A percentile compares a stretch with the other conserved stretches of the same genome.
These are phyloP conservation scores for Anabacerthia variegaticeps DNA, from an alignment of 2,797 vertebrate species.

Conservation along the genomic window DNA sequence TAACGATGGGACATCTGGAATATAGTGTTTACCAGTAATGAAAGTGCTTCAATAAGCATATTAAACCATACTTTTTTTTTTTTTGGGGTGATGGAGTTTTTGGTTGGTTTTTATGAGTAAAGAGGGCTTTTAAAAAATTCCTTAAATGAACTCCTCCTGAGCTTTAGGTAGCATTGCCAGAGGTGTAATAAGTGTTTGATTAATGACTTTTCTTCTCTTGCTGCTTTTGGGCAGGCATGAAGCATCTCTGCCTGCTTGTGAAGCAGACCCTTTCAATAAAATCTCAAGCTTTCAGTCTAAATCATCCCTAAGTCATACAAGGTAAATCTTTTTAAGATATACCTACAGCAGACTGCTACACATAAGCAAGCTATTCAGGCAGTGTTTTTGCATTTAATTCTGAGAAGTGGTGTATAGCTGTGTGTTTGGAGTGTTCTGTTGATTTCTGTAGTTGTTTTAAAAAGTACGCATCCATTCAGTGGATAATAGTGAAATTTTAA, in stretches of 20 bases:
- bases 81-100: background rate
- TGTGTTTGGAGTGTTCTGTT: background rate
- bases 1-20: background rate
- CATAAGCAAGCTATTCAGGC: background rate
- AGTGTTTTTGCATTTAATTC: background rate
- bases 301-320: background rate
- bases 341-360: background rate
- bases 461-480: background rate
- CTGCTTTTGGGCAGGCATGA: slow-evolving; percentile 37
- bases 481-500: background rate
- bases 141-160: background rate
- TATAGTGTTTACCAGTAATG: background rate
- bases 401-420: background rate
- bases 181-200: background rate
- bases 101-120: background rate
- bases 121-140: background rate
- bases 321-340: background rate
- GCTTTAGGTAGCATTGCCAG: background rate
- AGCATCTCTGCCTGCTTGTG: background rate
- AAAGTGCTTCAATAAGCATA: background rate
- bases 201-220: background rate
- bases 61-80: background rate
- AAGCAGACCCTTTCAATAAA: slow-evolving; percentile 25
- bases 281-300: slow-evolving; percentile 19
- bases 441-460: background rate